These are phyloP conservation scores for Aplysina aerophoba DNA, from an alignment of 37 sponge, comb jelly and placozoan genomes.

Conservation along the genomic window DNA sequence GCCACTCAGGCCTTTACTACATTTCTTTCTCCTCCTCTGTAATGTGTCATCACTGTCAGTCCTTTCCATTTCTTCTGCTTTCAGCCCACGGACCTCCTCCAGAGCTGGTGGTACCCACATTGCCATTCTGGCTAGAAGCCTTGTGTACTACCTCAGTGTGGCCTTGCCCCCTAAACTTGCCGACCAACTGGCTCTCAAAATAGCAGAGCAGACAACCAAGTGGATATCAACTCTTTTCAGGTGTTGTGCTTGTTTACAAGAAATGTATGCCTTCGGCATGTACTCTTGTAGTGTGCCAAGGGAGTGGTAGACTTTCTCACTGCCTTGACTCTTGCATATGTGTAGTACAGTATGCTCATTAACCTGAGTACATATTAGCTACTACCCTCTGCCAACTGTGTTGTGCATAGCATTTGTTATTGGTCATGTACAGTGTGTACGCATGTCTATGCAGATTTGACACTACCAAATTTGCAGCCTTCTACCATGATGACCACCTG, in stretches of 20 bases:
- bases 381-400: no score
- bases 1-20: no score
- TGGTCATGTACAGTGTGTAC: no score
- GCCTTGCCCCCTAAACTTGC: conserved; percentile 57
- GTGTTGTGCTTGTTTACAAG: no score
- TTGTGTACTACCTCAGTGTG: conserved; percentile 63
- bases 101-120: conserved; percentile 86
- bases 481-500: background rate
- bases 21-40: background rate
- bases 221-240: conserved; percentile 53
- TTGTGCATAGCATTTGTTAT: no score
- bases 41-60: background rate
- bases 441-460: background rate
- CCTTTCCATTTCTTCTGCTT: background rate
- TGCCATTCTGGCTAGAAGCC: conserved; percentile 64
- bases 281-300: no score
- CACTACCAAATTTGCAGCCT: background rate
- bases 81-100: conserved; percentile 64
- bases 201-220: conserved; percentile 59
- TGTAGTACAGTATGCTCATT: no score
- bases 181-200: conserved; percentile 39
- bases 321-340: no score
- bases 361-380: no score
- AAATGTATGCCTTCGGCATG: no score
- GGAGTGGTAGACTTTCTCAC: no score